Base-by-base conservation (phyloP, 1,140 invertebrate genomes). In the Anagrus nilaparvatae region DNA sequence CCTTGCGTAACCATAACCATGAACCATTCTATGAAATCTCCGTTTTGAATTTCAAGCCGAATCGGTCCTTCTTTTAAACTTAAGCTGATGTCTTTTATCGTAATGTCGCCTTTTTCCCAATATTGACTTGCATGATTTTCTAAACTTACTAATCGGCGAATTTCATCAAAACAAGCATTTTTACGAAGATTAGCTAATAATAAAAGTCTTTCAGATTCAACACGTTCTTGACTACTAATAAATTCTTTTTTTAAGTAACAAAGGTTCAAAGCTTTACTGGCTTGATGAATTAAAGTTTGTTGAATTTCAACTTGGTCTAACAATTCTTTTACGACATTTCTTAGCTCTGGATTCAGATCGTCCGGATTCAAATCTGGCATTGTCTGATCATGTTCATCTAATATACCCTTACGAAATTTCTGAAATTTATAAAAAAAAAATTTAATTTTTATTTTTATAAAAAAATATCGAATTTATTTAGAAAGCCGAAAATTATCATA, bases 161-260 rank as follows among this genome's bases (percentile, higher is more conserved):
- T 56, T 47, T 62, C 54, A 1, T 58, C 44, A n/a, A 58, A 9
- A 1, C 51, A 46, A 2, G 53, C 50, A 25, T 50, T 47, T n/a
- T 53, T 54, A 27, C 48, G 45, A 24, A 67, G 53, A 52, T 54
- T 61, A 5, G 66, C 62, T 27, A 66, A 30, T 6, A 71, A 46
- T 1, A 71, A 43, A 17, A 65, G 54, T 20, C 59, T 60, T 41
- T 72, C 66, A 3, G 64, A 69, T 49, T 71, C 67, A 3, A 69
- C 50, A 29, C 63, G 58, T 41, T 69, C 62, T 1, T 41, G 33
- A 30, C 61, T 61, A 0, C 40, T 34, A 3, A 46, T 29, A 40
- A 70, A 66, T 38, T 64, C 60, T 34, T 60, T 61, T n/a, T 46
- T 58, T 7, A 45, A 55, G 9, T 51, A 48, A 42, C 70, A 72